Conservation (phyloP, 2,113 vertebrate species). For the Raja brachyura region DNA sequence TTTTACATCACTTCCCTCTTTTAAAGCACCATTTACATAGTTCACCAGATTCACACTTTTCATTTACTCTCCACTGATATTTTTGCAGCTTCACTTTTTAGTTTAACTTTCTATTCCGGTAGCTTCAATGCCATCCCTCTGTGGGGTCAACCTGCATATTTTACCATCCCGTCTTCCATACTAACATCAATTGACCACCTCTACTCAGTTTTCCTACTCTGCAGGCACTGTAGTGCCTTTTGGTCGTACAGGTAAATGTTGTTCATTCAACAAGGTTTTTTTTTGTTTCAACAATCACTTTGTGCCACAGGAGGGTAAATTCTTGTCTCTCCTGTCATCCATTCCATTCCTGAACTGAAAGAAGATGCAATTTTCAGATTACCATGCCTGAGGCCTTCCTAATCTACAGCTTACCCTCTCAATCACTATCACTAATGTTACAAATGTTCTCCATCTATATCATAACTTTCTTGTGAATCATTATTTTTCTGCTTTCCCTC, state of each 20-base stretch:
- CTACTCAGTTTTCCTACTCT: not conserved
- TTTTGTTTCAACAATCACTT: not conserved
- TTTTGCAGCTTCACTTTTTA: not conserved
- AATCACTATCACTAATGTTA: not conserved
- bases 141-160: not conserved
- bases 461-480: not conserved
- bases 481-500: not conserved
- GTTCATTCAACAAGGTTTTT: not conserved
- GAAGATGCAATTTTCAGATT: not conserved
- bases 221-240: not conserved
- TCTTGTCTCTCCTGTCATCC: not conserved
- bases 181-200: not conserved
- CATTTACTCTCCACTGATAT: not conserved
- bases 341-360: not conserved
- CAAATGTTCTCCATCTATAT: not conserved
- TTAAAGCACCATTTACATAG: not conserved
- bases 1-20: not conserved
- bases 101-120: not conserved
- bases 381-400: not conserved
- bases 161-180: not conserved
- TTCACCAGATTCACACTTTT: not conserved
- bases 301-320: not conserved
- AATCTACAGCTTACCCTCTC: not conserved
- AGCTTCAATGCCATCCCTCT: not conserved
- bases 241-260: not conserved